These are phyloP conservation scores for Lithophane socia DNA, from an alignment of 2,888 invertebrate genomes.

Conservation along the genomic window DNA sequence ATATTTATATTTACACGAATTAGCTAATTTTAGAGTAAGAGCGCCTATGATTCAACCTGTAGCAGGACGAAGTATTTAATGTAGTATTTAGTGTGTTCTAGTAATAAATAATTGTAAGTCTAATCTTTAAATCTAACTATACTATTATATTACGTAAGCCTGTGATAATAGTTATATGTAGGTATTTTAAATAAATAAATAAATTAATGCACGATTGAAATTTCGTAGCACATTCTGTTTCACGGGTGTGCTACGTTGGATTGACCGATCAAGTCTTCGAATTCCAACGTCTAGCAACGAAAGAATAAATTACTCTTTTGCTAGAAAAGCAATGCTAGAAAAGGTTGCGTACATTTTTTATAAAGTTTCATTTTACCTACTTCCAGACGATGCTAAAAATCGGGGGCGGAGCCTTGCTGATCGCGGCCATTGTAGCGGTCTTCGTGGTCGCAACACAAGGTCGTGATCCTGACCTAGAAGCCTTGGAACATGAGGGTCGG, in stretches of 20 bases:
- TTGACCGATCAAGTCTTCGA: not conserved
- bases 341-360: not conserved
- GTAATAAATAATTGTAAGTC: too few relatives aligned
- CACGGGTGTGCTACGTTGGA: too few relatives aligned
- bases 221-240: not conserved
- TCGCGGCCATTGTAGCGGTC: slow-evolving; percentile 87
- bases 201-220: not conserved
- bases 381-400: slow-evolving; percentile 88
- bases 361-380: not conserved
- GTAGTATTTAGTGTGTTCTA: too few relatives aligned
- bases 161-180: too few relatives aligned
- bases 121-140: too few relatives aligned
- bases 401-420: slow-evolving; percentile 84
- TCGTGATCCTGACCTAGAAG: slow-evolving; percentile 88
- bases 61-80: not conserved
- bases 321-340: too few relatives aligned
- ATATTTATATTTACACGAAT: not conserved
- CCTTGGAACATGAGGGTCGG: slow-evolving; percentile 90
- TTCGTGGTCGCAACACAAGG: slow-evolving; percentile 88
- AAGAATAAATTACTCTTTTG: too few relatives aligned
- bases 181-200: too few relatives aligned
- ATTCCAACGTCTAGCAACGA: too few relatives aligned
- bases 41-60: not conserved
- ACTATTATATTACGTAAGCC: too few relatives aligned
- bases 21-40: too few relatives aligned